A percentile compares a stretch with the other conserved stretches of the same genome.
phyloP scores from a whole-genome alignment of 2,113 vertebrate genomes.

The Carlito syrichta region DNA sequence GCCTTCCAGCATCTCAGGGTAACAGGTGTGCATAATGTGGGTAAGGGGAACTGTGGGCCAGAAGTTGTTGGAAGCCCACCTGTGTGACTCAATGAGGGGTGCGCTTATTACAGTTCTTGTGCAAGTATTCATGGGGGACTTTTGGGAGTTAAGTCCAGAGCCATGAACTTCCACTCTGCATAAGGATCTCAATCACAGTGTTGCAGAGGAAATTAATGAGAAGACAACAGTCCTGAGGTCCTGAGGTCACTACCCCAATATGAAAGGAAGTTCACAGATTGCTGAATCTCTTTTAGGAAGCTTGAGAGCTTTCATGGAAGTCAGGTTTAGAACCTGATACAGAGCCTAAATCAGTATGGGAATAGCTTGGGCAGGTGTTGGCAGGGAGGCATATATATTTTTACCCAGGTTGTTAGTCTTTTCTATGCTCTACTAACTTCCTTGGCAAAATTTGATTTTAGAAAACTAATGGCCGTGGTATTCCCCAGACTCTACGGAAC shows the following conservation, averaged over 20 bases:
- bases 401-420: not conserved
- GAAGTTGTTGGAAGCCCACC: not conserved
- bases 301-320: not conserved
- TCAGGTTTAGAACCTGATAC: not conserved
- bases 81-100: not conserved
- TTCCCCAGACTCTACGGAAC: conserved; percentile 15
- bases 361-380: not conserved
- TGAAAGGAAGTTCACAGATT: not conserved
- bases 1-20: not conserved
- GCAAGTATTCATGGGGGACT: not conserved
- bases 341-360: not conserved
- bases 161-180: not conserved
- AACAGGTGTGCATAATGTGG: not conserved
- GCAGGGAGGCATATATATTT: not conserved
- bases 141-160: not conserved
- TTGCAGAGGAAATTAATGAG: not conserved
- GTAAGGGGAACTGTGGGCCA: no score
- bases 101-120: not conserved
- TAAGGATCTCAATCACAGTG: not conserved
- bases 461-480: conserved; percentile 29
- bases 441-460: conserved; percentile 51
- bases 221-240: not conserved
- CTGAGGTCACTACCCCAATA: not conserved
- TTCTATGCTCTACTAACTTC: conserved; percentile 48
- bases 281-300: not conserved